Evolutionary conservation across 2,888 invertebrate species (phyloP), one percentile per base, ranked within the genome.

Genomic region (Conistra vaccinii): DNA sequence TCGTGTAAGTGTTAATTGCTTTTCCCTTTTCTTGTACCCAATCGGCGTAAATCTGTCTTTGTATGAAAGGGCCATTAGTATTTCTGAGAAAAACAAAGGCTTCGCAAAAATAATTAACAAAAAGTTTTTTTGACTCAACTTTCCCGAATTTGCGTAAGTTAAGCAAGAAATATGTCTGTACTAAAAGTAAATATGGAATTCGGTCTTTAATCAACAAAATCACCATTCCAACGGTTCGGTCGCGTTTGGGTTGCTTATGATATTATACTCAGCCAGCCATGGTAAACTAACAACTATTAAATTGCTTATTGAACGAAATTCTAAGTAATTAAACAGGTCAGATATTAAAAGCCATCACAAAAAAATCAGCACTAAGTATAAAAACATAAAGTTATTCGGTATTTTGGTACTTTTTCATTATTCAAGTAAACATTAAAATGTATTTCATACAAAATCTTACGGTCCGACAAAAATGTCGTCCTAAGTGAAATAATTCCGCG

Each of bases 401-500:
- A 39, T 39, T 10, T 39, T 39, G 10, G 39, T 39, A 39, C 39
- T 39, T 9, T 1, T 39, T 39, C 39, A 39, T 42, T 48, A 51
- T 23, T 51, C 3, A 51, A 51, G 23, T 2, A 23, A 53, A 39
- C 6, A 26, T 51, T 35, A 17, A 68, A 51, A 70, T 32, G 6
- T 26, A 42, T 23, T 9, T 26, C 26, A 17, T 12, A 0, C 23
- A 51, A 51, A 53, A 63, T 5, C 3, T 0, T 51, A 29, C 7
- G 10, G 70, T 65, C 61, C 73, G 88, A 83, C 87, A 89, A 91
- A 93, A 93, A 93, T 93, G 87, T 88, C 91, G 89, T 85, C 89
- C 90, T 94, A 94, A 96, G 94, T 95, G 95, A 95, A 95, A 92
- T 93, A 93, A 92, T 91, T 90, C 85, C 85, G 87, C 92, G 91